Evolutionary conservation across 2,113 vertebrate species (phyloP).

Genomic region (Furnarius figulus): DNA sequence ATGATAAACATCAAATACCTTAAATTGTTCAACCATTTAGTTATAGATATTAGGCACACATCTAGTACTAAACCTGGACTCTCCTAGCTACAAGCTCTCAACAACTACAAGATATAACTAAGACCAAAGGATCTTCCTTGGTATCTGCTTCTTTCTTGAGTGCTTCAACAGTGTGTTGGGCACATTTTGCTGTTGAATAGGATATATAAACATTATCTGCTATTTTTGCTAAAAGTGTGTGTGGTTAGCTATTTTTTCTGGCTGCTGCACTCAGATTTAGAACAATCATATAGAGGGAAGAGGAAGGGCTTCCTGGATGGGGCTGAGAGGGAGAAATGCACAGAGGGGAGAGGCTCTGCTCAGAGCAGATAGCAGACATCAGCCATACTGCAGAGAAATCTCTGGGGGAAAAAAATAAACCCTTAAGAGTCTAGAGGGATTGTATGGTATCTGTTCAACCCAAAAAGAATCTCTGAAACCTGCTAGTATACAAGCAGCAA

Average conservation of each 20-base stretch:
- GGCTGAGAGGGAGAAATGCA: neutral
- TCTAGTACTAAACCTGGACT: neutral
- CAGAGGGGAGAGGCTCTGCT: neutral
- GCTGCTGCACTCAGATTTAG: neutral
- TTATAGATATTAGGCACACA: neutral
- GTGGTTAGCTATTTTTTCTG: neutral
- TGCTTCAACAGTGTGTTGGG: neutral
- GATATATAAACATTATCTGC: neutral
- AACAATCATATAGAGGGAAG: neutral
- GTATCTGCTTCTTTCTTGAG: neutral
- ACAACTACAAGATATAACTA: neutral
- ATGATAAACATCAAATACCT: neutral
- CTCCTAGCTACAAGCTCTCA: neutral
- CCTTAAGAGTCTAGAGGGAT: neutral
- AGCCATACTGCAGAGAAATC: neutral
- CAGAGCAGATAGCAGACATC: neutral
- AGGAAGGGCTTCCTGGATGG: neutral
- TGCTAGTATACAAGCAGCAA: neutral
- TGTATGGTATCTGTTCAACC: neutral
- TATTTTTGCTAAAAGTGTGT: neutral
- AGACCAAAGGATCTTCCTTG: neutral
- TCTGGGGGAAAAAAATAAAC: neutral
- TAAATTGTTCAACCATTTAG: neutral
- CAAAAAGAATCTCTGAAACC: neutral
- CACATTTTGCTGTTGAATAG: neutral